These are phyloP conservation scores for Buceros bicornis DNA, from an alignment of 2,797 vertebrate species.

Conservation along the genomic window DNA sequence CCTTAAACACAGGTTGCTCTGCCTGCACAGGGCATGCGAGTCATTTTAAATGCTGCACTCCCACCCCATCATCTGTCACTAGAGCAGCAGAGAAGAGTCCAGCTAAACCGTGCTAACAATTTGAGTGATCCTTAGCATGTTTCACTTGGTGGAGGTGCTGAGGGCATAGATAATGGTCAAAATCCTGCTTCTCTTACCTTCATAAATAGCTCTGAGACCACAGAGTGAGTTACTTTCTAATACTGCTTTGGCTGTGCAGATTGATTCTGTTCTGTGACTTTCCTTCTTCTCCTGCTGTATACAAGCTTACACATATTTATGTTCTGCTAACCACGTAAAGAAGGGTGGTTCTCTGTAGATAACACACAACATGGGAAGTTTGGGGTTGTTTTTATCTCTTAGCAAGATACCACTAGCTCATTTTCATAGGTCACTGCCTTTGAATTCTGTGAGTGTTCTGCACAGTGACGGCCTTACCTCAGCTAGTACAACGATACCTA, in stretches of 20 bases:
- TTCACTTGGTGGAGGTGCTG: not conserved
- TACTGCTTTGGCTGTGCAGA: not conserved
- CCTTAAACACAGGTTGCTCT: not conserved
- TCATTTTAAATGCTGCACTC: not conserved
- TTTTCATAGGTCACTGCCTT: not conserved
- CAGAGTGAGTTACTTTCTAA: not conserved
- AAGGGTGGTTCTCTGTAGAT: not conserved
- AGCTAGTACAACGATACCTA: not conserved
- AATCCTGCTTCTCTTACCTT: not conserved
- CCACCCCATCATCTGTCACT: not conserved
- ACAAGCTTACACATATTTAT: not conserved
- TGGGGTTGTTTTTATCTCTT: not conserved
- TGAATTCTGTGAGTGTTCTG: not conserved
- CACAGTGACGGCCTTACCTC: not conserved
- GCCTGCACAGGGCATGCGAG: not conserved
- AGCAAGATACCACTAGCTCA: rapidly evolving
- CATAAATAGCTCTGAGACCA: not conserved
- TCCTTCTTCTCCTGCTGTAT: not conserved
- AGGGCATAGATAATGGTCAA: not conserved
- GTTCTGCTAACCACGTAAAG: rapidly evolving
- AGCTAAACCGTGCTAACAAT: not conserved
- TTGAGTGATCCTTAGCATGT: not conserved
- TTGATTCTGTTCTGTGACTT: not conserved
- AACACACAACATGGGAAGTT: not conserved
- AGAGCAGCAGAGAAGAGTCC: not conserved